Base-by-base conservation (phyloP, 2,797 vertebrate species). In the Gallirallus australis region DNA sequence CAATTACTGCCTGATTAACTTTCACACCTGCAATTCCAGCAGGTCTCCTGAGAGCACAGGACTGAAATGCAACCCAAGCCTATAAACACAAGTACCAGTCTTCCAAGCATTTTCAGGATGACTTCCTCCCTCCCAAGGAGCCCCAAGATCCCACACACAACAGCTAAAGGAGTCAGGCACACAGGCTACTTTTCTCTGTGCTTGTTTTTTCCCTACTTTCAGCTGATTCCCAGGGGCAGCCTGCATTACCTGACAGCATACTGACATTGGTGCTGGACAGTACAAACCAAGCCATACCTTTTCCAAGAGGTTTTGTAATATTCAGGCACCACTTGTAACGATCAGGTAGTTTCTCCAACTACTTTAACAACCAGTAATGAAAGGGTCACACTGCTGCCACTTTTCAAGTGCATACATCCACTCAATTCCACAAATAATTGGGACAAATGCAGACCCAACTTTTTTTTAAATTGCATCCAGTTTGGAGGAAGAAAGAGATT, bases 391-490 rank as follows among this genome's bases (percentile, higher is more conserved):
- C 50, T 80, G 79, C 33, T 59, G 27, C 39, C 82, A 56, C 71
- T 91, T 86, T 86, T 90, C 48, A 65, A 75, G 47, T 15, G 24
- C 1, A 0, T 35, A 47, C 59, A 56, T 82, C 39, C 35, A 39
- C 33, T 56, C 42, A n/a, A 17, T 71, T 53, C 63, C 70, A 89
- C 60, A 59, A 59, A 53, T 66, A 91, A 73, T 27, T 37, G 27
- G 54, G 68, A 73, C 39, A 82, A 94, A 82, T 8, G 11, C 4
- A 12, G 59, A 82, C 6, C 12, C 15, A 82, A 45, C 2, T 2
- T 59, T 68, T 60, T 76, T 85, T 66, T 27, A 17, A 91, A 28
- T 64, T 2, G 0, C 30, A 7, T 52, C 79, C 1, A 0, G 30
- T 57, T 84, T 6, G 1, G 75, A 56, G 25, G 31, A 64, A 65